These are phyloP conservation scores for Campoplex capitator DNA, from an alignment of 2,888 invertebrate species.

Conservation along the genomic window DNA sequence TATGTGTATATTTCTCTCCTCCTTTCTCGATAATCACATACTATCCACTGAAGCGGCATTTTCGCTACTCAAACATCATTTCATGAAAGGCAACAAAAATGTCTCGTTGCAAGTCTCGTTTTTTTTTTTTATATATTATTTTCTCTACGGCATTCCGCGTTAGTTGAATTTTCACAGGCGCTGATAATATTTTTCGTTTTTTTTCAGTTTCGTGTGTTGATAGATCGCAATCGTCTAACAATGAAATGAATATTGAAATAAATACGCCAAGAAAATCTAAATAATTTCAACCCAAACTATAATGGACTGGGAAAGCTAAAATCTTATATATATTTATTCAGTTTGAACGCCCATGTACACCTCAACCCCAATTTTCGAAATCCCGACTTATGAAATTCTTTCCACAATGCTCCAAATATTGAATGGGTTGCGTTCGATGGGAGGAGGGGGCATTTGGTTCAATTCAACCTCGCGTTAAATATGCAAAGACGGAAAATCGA, in stretches of 20 bases:
- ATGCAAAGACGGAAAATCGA: no score
- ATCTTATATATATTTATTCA: background rate
- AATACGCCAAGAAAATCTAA: background rate
- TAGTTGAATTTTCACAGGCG: background rate
- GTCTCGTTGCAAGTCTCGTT: conserved; percentile 40
- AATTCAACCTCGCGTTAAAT: no score
- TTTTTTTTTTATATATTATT: conserved; percentile 13
- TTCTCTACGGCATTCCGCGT: background rate
- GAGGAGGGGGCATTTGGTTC: no score
- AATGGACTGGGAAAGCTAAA: background rate
- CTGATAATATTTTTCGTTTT: background rate
- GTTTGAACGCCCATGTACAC: background rate
- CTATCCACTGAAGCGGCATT: conserved; percentile 73
- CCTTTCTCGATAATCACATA: conserved; percentile 54
- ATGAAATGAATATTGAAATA: background rate
- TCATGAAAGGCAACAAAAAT: conserved; percentile 57
- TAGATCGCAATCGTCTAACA: background rate
- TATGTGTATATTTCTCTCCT: conserved; percentile 46
- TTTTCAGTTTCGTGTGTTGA: no score
- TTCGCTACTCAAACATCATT: conserved; percentile 47
- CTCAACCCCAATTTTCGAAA: no score
- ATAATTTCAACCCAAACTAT: background rate
- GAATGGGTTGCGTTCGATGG: no score
- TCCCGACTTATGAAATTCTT: no score
- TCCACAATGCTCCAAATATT: no score